phyloP scores from a whole-genome alignment of 2,113 vertebrate species.

The Galemys pyrenaicus region DNA sequence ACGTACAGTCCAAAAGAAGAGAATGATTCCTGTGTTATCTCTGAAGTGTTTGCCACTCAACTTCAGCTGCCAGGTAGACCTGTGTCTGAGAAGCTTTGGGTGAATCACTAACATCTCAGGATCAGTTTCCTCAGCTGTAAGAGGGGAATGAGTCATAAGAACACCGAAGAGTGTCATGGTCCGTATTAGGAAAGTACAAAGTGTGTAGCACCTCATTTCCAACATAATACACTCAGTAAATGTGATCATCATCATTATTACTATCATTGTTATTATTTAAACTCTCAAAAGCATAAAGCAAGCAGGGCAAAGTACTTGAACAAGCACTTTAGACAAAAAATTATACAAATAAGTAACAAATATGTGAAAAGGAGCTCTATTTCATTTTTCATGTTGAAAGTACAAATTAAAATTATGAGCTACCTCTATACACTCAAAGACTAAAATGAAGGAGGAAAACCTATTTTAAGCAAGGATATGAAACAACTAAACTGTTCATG shows the following conservation, averaged over 20 bases:
- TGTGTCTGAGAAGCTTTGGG: neutral
- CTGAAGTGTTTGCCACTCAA: neutral
- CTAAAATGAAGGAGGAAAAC: slow-evolving; percentile 1
- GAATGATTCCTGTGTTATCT: neutral
- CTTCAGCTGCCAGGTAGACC: neutral
- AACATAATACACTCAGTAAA: neutral
- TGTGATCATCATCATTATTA: neutral
- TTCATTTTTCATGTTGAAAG: neutral
- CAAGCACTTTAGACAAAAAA: neutral
- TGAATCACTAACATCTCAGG: neutral
- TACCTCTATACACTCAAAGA: neutral
- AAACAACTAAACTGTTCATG: neutral
- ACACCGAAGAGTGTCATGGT: neutral
- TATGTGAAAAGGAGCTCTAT: neutral
- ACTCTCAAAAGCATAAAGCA: neutral
- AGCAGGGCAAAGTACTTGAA: neutral
- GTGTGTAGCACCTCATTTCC: neutral
- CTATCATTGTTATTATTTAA: neutral
- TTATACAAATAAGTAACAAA: neutral
- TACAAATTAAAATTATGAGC: slow-evolving; percentile 8
- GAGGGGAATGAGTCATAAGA: neutral
- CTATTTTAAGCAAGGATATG: neutral
- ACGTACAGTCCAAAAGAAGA: neutral
- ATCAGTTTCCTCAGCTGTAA: neutral
- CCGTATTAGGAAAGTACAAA: neutral